phyloP scores from a whole-genome alignment of 2,113 vertebrate species.

The Eurypyga helias region DNA sequence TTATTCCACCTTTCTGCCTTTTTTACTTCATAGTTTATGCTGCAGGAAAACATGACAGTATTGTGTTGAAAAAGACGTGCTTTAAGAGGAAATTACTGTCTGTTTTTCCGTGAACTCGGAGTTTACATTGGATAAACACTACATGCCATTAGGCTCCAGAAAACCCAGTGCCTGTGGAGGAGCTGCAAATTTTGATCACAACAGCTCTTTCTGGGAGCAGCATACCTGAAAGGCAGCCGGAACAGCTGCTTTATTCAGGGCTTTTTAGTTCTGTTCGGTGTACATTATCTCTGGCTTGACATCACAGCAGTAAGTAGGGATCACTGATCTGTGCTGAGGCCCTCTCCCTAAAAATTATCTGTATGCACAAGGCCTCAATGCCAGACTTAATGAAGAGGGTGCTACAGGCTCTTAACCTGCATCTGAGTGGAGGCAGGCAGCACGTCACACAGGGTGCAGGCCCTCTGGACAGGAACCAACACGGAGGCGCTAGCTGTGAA shows the following conservation, averaged over 20 bases:
- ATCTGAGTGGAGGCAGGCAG: not conserved
- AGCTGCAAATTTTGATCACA: not conserved
- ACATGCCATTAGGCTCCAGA: not conserved
- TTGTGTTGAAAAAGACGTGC: not conserved
- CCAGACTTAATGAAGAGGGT: not conserved
- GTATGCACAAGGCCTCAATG: not conserved
- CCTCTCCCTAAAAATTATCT: not conserved
- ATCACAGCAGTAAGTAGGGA: not conserved
- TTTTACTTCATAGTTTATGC: not conserved
- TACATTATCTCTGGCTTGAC: not conserved
- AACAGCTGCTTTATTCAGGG: not conserved
- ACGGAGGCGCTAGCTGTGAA: fast-evolving
- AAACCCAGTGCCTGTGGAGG: not conserved
- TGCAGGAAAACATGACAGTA: not conserved
- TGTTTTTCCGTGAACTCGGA: not conserved
- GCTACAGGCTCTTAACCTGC: not conserved
- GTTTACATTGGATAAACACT: not conserved
- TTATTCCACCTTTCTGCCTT: not conserved
- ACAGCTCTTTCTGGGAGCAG: not conserved
- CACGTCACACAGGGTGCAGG: not conserved
- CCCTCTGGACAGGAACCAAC: not conserved
- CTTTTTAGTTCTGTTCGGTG: not conserved
- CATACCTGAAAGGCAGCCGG: not conserved
- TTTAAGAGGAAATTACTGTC: not conserved
- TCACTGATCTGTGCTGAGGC: not conserved